These are phyloP conservation scores for Rhyzopertha dominica DNA, from an alignment of 1,140 invertebrate genomes.

Conservation along the genomic window DNA sequence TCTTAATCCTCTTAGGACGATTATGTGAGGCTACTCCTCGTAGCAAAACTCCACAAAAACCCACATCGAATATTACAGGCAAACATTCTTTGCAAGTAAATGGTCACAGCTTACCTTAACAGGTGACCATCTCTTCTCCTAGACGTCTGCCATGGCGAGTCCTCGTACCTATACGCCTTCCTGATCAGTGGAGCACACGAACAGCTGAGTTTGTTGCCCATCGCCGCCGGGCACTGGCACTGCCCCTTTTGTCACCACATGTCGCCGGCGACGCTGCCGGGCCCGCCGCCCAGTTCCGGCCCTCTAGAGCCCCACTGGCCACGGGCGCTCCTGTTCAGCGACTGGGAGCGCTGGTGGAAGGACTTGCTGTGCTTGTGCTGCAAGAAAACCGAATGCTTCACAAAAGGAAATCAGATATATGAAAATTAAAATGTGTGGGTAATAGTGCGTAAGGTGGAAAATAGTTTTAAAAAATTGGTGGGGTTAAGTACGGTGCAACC, in stretches of 20 bases:
- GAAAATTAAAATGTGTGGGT: neutral
- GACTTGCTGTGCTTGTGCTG: constrained; percentile 42
- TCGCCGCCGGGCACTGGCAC: constrained; percentile 49
- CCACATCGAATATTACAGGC: no score
- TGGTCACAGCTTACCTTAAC: constrained; percentile 69
- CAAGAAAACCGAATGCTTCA: constrained; percentile 15
- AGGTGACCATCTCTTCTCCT: constrained; percentile 84
- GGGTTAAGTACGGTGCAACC: neutral
- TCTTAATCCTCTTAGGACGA: no score
- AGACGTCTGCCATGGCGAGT: constrained; percentile 85
- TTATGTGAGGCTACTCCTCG: no score
- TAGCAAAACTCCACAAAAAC: no score
- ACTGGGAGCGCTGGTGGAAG: constrained; percentile 57
- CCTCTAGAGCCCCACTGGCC: constrained; percentile 57
- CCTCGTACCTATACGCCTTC: constrained; percentile 91
- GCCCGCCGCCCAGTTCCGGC: constrained; percentile 24
- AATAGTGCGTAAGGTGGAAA: neutral
- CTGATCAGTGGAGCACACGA: constrained; percentile 89
- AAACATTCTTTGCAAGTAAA: no score
- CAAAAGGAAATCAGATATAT: neutral
- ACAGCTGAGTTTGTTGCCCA: constrained; percentile 95
- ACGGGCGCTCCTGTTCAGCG: constrained; percentile 62
- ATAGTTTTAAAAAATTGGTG: neutral
- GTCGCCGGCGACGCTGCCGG: constrained; percentile 52
- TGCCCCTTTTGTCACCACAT: constrained; percentile 68